Base-by-base conservation (phyloP, 2,888 invertebrate species). In the Drosophila macrospina region DNA sequence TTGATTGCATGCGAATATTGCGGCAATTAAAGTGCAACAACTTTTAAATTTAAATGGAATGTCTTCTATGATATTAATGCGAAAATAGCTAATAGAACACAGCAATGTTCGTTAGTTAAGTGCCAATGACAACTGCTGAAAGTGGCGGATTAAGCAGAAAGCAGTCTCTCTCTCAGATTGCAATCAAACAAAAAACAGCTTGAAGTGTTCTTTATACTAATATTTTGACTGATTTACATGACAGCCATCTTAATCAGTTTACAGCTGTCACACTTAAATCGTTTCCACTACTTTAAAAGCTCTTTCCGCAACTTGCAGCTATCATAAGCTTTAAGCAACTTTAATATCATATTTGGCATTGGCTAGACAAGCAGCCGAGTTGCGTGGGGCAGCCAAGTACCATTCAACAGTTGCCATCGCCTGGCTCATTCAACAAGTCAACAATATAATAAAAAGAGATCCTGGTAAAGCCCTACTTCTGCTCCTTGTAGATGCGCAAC, bases 371-470 rank as follows among this genome's bases (percentile, higher is more conserved):
- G 6, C 42, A 13, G 13, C 44, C 8, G 39, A 6, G 16, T 36
- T 24, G 13, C 26, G 8, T 24, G 34, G 11, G 13, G 7, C 16
- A 55, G 48, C 15, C 56, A 70, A 86, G 85, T 59, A 51, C 61
- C 59, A 71, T 74, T 85, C 81, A 83, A 80, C 86, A 86, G 86
- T 69, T 71, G 85, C 62, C 66, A 64, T 52, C 65, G 57, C 64
- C 55, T 47, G 65, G 62, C 42, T 67, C 65, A 80, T 88, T 83
- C 82, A 83, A 83, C 82, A 83, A 83, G 82, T 83, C 82, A 88
- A 83, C 86, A 83, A 70, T 60, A 73, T 79, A 70, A 75, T 69
- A 74, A 77, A 72, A 44, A 6, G 61, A 62, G 67, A 78, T 32
- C 74, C 52, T 10, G 39, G 7, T 47, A 78, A 69, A 78, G 39